phyloP scores from a whole-genome alignment of 2,797 vertebrate genomes.

The Lagothrix lagotricha region DNA sequence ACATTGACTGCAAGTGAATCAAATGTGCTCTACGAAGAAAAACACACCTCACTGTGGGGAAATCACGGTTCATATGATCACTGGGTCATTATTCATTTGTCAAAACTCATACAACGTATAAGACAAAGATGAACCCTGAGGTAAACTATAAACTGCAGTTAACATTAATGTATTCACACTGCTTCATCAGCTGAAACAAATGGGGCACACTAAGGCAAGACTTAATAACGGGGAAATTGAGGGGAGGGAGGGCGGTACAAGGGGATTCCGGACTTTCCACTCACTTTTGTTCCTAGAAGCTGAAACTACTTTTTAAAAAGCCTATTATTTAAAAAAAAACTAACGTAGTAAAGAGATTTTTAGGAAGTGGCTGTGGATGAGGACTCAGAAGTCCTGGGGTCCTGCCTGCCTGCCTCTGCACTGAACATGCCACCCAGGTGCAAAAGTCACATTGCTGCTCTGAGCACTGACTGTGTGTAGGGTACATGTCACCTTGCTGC shows the following conservation, averaged over 20 bases:
- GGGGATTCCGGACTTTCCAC: not conserved
- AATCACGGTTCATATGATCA: too few relatives aligned
- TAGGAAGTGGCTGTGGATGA: not conserved
- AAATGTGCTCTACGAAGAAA: too few relatives aligned
- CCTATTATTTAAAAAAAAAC: not conserved
- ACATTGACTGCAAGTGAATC: too few relatives aligned
- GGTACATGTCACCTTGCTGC: fast-evolving
- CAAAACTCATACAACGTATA: not conserved
- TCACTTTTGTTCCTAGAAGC: not conserved
- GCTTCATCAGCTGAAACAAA: not conserved
- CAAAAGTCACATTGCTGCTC: not conserved
- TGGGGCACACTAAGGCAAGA: not conserved
- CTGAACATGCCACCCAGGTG: not conserved
- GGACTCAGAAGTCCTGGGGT: not conserved
- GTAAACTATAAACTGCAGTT: not conserved
- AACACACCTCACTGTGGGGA: too few relatives aligned
- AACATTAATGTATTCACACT: not conserved
- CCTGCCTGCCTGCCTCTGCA: not conserved
- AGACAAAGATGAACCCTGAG: not conserved
- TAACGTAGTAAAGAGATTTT: not conserved
- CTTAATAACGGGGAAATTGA: not conserved
- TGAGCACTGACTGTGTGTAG: fast-evolving
- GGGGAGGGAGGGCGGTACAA: too few relatives aligned
- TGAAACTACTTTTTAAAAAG: not conserved
- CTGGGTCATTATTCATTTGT: not conserved